Conservation (phyloP, 2,888 invertebrate species). For the Rhagophthalmus giganteus region DNA sequence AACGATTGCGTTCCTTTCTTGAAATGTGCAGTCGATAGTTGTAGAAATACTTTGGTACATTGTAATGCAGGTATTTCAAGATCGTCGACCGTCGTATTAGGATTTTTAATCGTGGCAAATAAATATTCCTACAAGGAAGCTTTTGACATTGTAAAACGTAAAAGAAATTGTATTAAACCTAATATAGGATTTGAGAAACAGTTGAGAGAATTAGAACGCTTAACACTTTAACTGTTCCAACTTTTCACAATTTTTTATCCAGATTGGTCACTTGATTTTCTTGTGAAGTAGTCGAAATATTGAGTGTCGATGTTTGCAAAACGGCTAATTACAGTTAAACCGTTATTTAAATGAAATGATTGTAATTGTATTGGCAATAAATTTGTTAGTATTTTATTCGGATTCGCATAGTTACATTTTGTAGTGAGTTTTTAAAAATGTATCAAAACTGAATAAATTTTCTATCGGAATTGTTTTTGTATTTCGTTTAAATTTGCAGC, state of each 20-base stretch:
- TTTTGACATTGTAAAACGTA: conserved; percentile 66
- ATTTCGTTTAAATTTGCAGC: no score
- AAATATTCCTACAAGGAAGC: conserved; percentile 66
- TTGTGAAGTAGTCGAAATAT: no score
- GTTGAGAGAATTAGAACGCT: conserved; percentile 52
- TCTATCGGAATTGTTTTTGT: no score
- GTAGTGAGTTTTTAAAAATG: no score
- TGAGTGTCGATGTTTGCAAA: no score
- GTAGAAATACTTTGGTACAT: conserved; percentile 70
- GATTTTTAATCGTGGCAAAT: conserved; percentile 72
- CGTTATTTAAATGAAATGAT: no score
- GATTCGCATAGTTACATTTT: no score
- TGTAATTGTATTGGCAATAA: no score
- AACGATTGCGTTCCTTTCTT: conserved; percentile 67
- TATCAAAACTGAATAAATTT: no score
- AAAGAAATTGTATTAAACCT: conserved; percentile 72
- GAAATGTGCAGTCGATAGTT: conserved; percentile 55
- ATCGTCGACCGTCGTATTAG: conserved; percentile 77
- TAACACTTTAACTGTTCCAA: neutral
- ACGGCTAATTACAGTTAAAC: no score
- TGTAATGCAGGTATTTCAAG: conserved; percentile 93
- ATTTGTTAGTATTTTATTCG: neutral
- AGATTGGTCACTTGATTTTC: neutral
- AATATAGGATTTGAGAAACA: conserved; percentile 80
- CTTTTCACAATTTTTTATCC: neutral